phyloP scores from a whole-genome alignment of 2,113 vertebrate species.

The Physeter macrocephalus region DNA sequence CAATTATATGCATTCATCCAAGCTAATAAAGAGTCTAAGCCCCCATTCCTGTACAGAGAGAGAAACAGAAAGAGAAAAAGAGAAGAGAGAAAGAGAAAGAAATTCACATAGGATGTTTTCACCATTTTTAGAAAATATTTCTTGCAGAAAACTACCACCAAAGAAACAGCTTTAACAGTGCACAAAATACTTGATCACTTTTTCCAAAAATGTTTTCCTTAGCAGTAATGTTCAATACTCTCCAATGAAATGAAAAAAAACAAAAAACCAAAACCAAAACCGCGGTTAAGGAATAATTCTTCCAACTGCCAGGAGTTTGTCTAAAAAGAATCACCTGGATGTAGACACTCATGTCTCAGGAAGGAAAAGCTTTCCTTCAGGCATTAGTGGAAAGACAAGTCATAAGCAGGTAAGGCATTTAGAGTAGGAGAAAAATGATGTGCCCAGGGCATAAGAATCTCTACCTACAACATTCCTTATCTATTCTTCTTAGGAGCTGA shows the following conservation, averaged over 20 bases:
- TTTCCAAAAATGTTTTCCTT: not conserved
- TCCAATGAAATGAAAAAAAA: not conserved
- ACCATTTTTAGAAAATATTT: not conserved
- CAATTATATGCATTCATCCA: rapidly evolving
- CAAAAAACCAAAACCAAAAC: not conserved
- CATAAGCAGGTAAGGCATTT: not conserved
- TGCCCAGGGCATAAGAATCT: not conserved
- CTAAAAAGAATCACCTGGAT: not conserved
- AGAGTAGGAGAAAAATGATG: not conserved
- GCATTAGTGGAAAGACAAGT: not conserved
- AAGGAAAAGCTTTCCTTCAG: conserved; percentile 37
- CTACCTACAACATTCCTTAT: not conserved
- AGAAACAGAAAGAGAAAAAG: not conserved
- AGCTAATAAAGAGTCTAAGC: not conserved
- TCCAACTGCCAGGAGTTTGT: not conserved
- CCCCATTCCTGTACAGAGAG: not conserved
- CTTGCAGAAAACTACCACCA: not conserved
- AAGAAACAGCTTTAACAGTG: not conserved
- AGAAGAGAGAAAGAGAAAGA: not conserved
- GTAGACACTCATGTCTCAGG: conserved; percentile 4
- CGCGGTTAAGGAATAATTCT: not conserved
- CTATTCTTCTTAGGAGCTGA: not conserved
- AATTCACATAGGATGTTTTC: not conserved
- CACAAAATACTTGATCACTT: not conserved
- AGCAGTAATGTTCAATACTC: not conserved